Evolutionary conservation across 2,113 vertebrate genomes (phyloP), one percentile per base, ranked within the genome.

Genomic region (Apaloderma vittatum): DNA sequence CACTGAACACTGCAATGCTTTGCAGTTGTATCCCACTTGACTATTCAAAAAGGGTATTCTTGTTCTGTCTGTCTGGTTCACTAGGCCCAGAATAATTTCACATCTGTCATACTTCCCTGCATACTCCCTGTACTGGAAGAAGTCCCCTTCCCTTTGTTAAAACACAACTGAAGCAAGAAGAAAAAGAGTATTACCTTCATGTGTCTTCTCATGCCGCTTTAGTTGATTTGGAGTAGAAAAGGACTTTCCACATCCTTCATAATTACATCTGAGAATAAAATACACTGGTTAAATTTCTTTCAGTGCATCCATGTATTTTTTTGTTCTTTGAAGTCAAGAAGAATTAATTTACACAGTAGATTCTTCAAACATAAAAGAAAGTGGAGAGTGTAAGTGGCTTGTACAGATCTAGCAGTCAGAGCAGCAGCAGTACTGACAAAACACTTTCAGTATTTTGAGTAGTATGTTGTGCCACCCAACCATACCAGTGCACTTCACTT

Each of bases 151-250:
- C 22, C 9, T 76, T 57, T 55, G 32, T 15, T 92, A 63, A 84
- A 75, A 58, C 1, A 10, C 8, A 12, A 43, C 1, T 51, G 43
- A 48, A 79, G 5, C 30, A 73, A n/a, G n/a, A 55, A 45, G 7
- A 34, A 51, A 88, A 46, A 51, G 3, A 4, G 11, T 88, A 88
- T 68, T 97, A 99, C 99, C 99, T 98, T 98, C 88, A 61, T 99
- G 99, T 43, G 98, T 84, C 92, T 98, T 99, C 92, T 98, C 94
- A 0, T 99, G 99, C 45, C 97, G 98, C 71, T 99, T 99, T 59
- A 99, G 97, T 78, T 95, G 96, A 83, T 97, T 97, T 29, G 97
- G 96, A 15, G 97, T 96, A 62, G 97, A 36, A 66, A 99, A 99
- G 80, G 95, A 96, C 82, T 97, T 98, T 18, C 97, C 93, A 59